Conservation (phyloP, 2,113 vertebrate species). For the Myocastor coypus region DNA sequence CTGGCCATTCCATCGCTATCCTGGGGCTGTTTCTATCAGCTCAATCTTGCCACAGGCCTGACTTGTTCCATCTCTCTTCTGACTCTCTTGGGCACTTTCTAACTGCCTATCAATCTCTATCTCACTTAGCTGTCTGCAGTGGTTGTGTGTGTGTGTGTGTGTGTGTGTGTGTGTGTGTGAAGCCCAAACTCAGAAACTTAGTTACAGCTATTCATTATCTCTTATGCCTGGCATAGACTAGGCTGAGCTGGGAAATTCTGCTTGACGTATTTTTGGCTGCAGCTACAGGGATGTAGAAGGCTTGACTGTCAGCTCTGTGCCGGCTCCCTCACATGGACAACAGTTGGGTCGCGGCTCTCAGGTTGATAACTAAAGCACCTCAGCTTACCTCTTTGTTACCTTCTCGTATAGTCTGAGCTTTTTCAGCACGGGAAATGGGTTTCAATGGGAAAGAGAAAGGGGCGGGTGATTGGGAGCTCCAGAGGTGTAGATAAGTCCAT, state of each 20-base stretch:
- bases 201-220: background rate
- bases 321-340: background rate
- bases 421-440: background rate
- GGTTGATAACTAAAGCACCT: background rate
- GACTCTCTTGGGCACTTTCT: background rate
- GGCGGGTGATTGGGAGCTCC: background rate
- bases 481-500: background rate
- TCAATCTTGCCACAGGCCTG: background rate
- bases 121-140: too few relatives aligned
- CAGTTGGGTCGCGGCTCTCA: background rate
- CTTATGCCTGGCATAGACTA: background rate
- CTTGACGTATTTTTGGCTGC: background rate
- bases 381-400: background rate
- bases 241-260: background rate
- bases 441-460: background rate
- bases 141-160: too few relatives aligned
- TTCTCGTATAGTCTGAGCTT: background rate
- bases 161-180: too few relatives aligned
- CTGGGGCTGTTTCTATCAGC: background rate
- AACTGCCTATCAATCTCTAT: background rate
- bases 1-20: background rate
- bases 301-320: rapidly evolving
- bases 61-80: background rate
- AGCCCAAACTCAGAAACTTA: background rate
- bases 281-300: background rate